phyloP scores from a whole-genome alignment of 1,140 invertebrate genomes.

The Drosophila prosaltans region DNA sequence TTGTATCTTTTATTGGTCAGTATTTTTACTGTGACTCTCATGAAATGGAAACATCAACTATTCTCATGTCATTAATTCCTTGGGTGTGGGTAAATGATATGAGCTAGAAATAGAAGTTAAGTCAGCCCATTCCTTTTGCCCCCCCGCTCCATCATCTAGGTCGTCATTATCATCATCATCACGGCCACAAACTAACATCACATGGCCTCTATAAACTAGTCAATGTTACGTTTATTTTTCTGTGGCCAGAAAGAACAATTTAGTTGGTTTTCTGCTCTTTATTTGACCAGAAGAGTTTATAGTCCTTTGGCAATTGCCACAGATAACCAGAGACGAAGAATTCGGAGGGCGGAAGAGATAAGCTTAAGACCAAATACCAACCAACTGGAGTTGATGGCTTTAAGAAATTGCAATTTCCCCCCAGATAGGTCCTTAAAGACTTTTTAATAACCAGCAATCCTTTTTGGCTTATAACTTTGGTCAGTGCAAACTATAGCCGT shows the following conservation, averaged over 20 bases:
- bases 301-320: slow-evolving; percentile 17
- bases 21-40: slow-evolving; percentile 34
- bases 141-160: not conserved
- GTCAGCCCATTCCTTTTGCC: too few relatives aligned
- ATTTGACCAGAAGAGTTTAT: slow-evolving; percentile 25
- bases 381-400: not conserved
- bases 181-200: slow-evolving; percentile 12
- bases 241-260: slow-evolving; percentile 35
- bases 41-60: slow-evolving; percentile 51
- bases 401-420: slow-evolving; percentile 7
- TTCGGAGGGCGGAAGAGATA: not conserved
- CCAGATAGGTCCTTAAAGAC: not conserved
- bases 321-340: not conserved
- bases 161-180: slow-evolving; percentile 4
- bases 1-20: slow-evolving; percentile 28
- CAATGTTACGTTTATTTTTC: slow-evolving; percentile 51
- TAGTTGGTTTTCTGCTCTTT: slow-evolving; percentile 18
- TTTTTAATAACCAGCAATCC: slow-evolving; percentile 4
- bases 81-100: not conserved
- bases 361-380: slow-evolving; percentile 1
- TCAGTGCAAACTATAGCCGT: not conserved
- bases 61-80: slow-evolving; percentile 46
- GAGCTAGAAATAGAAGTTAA: not conserved
- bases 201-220: slow-evolving; percentile 38
- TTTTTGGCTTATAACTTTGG: slow-evolving; percentile 10